Percentiles rank a stretch among this genome's conserved stretches.
These are phyloP conservation scores for Herpetotheres cachinnans DNA, from an alignment of 2,113 vertebrate species.

Conservation along the genomic window DNA sequence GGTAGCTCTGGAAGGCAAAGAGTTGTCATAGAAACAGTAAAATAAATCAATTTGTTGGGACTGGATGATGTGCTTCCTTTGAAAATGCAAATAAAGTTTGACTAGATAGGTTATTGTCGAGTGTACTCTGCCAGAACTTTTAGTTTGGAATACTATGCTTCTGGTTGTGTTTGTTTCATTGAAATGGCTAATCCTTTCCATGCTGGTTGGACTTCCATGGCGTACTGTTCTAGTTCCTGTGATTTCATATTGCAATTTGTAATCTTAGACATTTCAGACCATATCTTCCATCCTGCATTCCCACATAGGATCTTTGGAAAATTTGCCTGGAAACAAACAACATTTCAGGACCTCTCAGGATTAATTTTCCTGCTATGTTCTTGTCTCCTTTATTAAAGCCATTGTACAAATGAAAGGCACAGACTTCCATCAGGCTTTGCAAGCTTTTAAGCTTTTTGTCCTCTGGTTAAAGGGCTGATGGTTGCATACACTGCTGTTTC, in stretches of 20 bases:
- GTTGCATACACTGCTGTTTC: not conserved
- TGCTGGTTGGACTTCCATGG: not conserved
- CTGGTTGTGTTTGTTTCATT: not conserved
- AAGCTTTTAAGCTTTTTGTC: not conserved
- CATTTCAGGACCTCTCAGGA: not conserved
- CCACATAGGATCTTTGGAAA: not conserved
- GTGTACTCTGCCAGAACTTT: not conserved
- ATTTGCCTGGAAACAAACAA: not conserved
- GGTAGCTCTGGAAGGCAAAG: slow-evolving; percentile 52
- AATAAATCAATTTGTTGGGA: slow-evolving; percentile 52
- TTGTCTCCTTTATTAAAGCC: not conserved
- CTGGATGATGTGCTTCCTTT: not conserved
- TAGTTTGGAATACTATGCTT: not conserved
- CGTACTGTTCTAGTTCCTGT: not conserved
- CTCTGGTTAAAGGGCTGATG: not conserved
- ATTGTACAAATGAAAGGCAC: not conserved
- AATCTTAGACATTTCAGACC: not conserved
- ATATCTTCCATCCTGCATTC: not conserved
- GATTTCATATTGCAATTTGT: not conserved
- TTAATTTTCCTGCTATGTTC: not conserved
- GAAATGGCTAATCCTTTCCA: not conserved
- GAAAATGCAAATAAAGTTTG: slow-evolving; percentile 40
- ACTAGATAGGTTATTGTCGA: not conserved
- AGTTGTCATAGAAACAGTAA: slow-evolving; percentile 77
- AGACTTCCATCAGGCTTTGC: not conserved